These are phyloP conservation scores for Leucoptera coffeella DNA, from an alignment of 2,888 invertebrate species.

Conservation along the genomic window DNA sequence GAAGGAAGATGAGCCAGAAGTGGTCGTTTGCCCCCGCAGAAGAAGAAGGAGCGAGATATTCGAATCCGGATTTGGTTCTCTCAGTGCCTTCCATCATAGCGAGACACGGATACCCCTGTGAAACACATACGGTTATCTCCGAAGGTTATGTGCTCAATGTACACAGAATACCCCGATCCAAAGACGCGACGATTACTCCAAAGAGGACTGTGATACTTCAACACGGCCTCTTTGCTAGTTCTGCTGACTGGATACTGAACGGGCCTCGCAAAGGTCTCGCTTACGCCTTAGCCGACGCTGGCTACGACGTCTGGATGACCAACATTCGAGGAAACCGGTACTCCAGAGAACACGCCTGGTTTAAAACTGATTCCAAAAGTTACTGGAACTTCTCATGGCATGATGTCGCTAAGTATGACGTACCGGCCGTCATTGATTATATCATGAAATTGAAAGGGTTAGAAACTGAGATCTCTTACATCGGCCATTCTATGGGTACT, in stretches of 20 bases:
- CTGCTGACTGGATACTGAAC: slow-evolving; percentile 72
- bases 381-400: slow-evolving; percentile 82
- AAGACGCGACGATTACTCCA: slow-evolving; percentile 16
- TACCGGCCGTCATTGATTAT: slow-evolving; percentile 80
- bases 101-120: slow-evolving; percentile 61
- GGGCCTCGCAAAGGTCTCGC: slow-evolving; percentile 60
- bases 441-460: slow-evolving; percentile 22
- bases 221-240: slow-evolving; percentile 74
- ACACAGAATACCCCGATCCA: slow-evolving; percentile 67
- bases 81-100: slow-evolving; percentile 28
- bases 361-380: slow-evolving; percentile 46
- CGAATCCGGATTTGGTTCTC: slow-evolving; percentile 23
- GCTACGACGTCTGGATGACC: slow-evolving; percentile 77
- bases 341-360: slow-evolving; percentile 56
- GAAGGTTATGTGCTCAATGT: slow-evolving; percentile 77
- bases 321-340: slow-evolving; percentile 79
- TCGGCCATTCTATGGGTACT: slow-evolving; percentile 91
- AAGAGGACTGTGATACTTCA: slow-evolving; percentile 58
- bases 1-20: slow-evolving; percentile 16
- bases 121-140: slow-evolving; percentile 66
- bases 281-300: slow-evolving; percentile 60
- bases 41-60: slow-evolving; percentile 13
- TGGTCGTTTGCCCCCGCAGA: slow-evolving; percentile 16
- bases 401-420: slow-evolving; percentile 79
- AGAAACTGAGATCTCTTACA: slow-evolving; percentile 50